Evolutionary conservation across 2,888 invertebrate species (phyloP), one percentile per base, ranked within the genome.

Genomic region (Acanthosepion lycidas): DNA sequence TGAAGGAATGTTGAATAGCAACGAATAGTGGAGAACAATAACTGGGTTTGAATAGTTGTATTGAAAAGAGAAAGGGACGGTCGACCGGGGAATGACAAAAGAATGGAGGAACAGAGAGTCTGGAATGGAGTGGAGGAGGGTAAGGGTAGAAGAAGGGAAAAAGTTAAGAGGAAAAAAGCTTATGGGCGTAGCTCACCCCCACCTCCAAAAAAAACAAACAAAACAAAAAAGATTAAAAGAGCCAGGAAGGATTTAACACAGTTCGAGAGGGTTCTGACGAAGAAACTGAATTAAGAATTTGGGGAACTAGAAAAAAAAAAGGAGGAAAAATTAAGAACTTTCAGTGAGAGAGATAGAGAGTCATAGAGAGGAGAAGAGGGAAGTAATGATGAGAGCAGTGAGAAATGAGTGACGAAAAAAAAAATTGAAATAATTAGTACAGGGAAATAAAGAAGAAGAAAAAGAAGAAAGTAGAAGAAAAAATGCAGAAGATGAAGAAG

Each of bases 11-110:
- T 33, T 78, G 78, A 78, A 78, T 78, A 12, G 78, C n/a, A 9
- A 4, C n/a, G 78, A 78, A 78, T n/a, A n/a, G n/a, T 78, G 78
- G 78, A 78, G 78, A 78, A 78, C 78, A 78, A 78, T 33, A n/a
- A n/a, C 15, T 78, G n/a, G 15, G 6, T 59, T 59, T 78, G 15
- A 78, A 78, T 78, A n/a, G 78, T 78, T 33, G 78, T 9, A 78
- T 78, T 78, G 78, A 78, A 78, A n/a, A n/a, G 78, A 78, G n/a
- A 78, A 78, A 78, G n/a, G 78, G 78, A 33, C 78, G 78, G n/a
- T 33, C 78, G 78, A n/a, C 9, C 28, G n/a, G 28, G 12, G 78
- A 78, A 78, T 78, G 78, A 78, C 28, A n/a, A n/a, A 78, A 18
- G n/a, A 78, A 78, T n/a, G 23, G n/a, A 78, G 18, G 78, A 78